Evolutionary conservation across 2,888 invertebrate genomes (phyloP), one percentile per base, ranked within the genome.

Genomic region (Hypolimnas misippus): DNA sequence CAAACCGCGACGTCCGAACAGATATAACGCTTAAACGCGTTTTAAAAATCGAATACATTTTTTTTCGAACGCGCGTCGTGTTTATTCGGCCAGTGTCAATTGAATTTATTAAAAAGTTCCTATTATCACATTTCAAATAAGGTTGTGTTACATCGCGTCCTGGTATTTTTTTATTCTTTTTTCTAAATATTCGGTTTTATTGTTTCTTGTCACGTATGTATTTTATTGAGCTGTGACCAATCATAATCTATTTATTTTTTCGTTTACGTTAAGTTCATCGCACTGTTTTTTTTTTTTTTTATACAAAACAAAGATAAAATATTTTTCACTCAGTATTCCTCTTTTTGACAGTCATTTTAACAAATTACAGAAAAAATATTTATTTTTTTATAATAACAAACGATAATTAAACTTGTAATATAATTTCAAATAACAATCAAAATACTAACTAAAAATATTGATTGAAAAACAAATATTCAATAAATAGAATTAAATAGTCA

Each of bases 1-100:
- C 72, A 69, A 68, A 68, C 70, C 75, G 76, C 74, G 76, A 60
- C 71, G 67, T 51, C 70, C 74, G 70, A 57, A 63, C 75, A 59
- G 68, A 67, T 56, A 68, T 60, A 73, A 74, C 76, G 76, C 69
- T 65, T 61, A 67, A 65, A 57, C 63, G 63, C 62, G 62, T 58
- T 58, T 33, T n/a, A 54, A 56, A 54, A 56, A 53, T 33, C 8
- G 49, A 35, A 52, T 38, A 57, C 29, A 16, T 6, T 52, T 16
- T 35, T 52, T 56, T 68, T 62, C 65, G 67, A 63, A 60, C 50
- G 56, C 59, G 63, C 57, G 44, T 46, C 19, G 64, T 58, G 46
- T 58, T 31, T 38, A 19, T 55, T 51, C 57, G 49, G 42, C 53
- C 38, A 52, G 64, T 61, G 64, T 35, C 14, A 58, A 46, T 61